phyloP scores from a whole-genome alignment of 2,888 invertebrate genomes.

The Ecdyonurus torrentis region DNA sequence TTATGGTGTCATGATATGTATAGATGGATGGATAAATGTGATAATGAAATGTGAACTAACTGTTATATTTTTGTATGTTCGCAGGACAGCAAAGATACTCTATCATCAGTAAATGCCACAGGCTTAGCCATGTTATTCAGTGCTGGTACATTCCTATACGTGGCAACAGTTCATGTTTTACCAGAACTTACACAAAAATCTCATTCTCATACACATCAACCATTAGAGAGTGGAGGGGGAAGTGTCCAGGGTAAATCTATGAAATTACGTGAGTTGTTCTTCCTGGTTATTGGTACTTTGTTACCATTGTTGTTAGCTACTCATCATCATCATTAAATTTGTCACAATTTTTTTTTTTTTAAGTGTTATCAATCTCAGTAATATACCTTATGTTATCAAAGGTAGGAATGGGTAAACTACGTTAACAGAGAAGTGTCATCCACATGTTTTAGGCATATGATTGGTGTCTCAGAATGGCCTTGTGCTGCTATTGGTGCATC shows the following conservation, averaged over 20 bases:
- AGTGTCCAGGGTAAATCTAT: background rate
- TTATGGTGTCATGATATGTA: too few relatives aligned
- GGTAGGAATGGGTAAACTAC: too few relatives aligned
- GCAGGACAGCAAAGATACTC: conserved; percentile 78
- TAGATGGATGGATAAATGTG: too few relatives aligned
- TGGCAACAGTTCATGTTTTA: conserved; percentile 95
- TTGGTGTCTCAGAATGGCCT: too few relatives aligned
- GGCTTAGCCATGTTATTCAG: conserved; percentile 98
- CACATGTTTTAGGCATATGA: too few relatives aligned
- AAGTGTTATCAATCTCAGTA: too few relatives aligned
- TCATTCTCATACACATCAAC: conserved; percentile 1
- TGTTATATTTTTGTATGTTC: conserved; percentile 19
- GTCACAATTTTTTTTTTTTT: too few relatives aligned
- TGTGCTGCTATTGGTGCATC: too few relatives aligned
- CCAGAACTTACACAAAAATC: conserved; percentile 61
- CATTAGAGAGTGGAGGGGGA: background rate
- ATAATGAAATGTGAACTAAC: too few relatives aligned
- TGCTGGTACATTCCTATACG: conserved; percentile 96
- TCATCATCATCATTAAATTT: conserved; percentile 80
- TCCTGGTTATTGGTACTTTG: conserved; percentile 72
- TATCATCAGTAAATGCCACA: conserved; percentile 81
- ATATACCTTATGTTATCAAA: too few relatives aligned
- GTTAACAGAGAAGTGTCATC: too few relatives aligned
- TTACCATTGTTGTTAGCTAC: conserved; percentile 79
- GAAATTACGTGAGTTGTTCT: conserved; percentile 58